Evolutionary conservation across 2,113 vertebrate species (phyloP).

Genomic region (Perccottus glenii): DNA sequence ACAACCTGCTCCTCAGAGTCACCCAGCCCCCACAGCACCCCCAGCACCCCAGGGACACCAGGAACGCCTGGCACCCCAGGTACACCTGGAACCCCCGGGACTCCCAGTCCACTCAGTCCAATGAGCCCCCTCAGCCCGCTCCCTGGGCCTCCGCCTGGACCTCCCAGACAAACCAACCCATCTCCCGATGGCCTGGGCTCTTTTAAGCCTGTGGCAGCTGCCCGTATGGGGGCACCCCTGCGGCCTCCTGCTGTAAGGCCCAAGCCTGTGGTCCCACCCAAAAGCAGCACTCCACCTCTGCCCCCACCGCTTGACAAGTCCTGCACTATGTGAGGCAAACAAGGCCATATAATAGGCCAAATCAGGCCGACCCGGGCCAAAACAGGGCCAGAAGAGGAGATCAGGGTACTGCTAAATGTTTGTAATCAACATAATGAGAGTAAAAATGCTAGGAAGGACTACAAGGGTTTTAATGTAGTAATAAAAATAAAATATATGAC

Average conservation of each 20-base stretch:
- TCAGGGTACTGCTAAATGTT: conserved; percentile 76
- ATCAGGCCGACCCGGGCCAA: conserved; percentile 73
- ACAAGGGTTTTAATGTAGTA: conserved; percentile 75
- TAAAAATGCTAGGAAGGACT: conserved; percentile 61
- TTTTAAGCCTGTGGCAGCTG: conserved; percentile 87
- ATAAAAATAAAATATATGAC: conserved; percentile 70
- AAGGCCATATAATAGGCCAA: conserved; percentile 45
- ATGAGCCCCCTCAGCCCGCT: conserved; percentile 78
- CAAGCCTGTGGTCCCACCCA: conserved; percentile 94
- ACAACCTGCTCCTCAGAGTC: conserved; percentile 90
- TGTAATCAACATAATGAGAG: conserved; percentile 70
- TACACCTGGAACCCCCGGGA: conserved; percentile 83
- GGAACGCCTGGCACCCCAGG: conserved; percentile 65
- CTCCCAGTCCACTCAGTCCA: conserved; percentile 86
- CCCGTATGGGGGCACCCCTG: conserved; percentile 90
- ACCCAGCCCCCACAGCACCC: conserved; percentile 86
- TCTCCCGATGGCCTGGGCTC: conserved; percentile 91
- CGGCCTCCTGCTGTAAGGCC: conserved; percentile 94
- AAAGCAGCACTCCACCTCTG: conserved; percentile 90
- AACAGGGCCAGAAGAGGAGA: conserved; percentile 74
- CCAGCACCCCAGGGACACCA: conserved; percentile 72
- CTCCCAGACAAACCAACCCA: conserved; percentile 64
- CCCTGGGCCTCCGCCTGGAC: conserved; percentile 67
- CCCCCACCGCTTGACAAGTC: conserved; percentile 93
- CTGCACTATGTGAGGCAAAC: conserved; percentile 92